Evolutionary conservation across 2,113 vertebrate genomes (phyloP).

Genomic region (Hippopotamus amphibius): DNA sequence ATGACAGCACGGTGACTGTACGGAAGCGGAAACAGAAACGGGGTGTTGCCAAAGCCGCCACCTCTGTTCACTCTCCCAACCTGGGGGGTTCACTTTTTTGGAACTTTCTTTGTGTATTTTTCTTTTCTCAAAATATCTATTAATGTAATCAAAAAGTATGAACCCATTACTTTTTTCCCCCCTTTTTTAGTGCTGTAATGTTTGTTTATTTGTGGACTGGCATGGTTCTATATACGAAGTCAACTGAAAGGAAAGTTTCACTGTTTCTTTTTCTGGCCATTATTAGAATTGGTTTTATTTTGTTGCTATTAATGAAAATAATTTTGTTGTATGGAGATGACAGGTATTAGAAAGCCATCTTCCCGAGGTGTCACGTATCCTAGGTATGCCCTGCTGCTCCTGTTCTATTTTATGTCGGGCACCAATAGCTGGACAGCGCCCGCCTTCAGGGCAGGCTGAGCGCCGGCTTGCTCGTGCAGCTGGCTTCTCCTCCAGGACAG

Average conservation of each 20-base stretch:
- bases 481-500: background rate
- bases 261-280: background rate
- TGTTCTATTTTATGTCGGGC: background rate
- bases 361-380: background rate
- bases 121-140: background rate
- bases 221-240: background rate
- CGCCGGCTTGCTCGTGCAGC: background rate
- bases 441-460: background rate
- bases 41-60: fast-evolving
- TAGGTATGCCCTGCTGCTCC: background rate
- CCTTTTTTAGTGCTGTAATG: too few relatives aligned
- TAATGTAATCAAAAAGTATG: background rate
- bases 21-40: background rate
- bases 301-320: background rate
- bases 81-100: background rate
- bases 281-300: background rate
- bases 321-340: too few relatives aligned
- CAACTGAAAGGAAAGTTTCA: background rate
- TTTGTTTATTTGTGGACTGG: background rate
- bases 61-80: background rate
- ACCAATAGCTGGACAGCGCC: background rate
- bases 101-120: background rate
- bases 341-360: background rate
- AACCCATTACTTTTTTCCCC: too few relatives aligned
- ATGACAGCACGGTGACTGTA: fast-evolving